Evolutionary conservation across 1,140 invertebrate species (phyloP).

Genomic region (Drosophila leontia): DNA sequence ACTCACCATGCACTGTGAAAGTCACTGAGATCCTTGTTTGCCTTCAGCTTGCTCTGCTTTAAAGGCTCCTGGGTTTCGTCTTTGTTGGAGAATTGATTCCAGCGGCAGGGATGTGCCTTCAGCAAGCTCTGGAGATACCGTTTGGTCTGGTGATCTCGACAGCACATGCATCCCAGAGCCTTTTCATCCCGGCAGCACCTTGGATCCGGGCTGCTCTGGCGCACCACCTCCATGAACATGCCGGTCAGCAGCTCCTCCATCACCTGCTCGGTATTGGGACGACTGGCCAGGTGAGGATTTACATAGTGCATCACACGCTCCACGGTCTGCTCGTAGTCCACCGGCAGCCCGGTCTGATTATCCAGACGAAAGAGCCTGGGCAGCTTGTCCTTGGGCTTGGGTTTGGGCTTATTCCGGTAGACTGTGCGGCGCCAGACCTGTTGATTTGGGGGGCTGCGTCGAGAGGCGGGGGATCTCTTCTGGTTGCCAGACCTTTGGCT

Average conservation of each 20-base stretch:
- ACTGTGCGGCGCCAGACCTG: constrained; percentile 46
- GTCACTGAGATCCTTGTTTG: constrained; percentile 14
- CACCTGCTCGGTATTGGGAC: constrained; percentile 13
- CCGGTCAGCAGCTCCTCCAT: constrained; percentile 36
- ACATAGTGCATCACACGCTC: constrained; percentile 63
- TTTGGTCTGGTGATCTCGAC: not conserved
- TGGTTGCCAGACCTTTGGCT: not conserved
- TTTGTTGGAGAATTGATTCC: not conserved
- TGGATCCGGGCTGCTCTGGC: not conserved
- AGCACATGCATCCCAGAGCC: not conserved
- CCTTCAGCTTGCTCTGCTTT: not conserved
- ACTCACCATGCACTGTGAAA: constrained; percentile 62
- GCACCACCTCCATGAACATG: constrained; percentile 2
- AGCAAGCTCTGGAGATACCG: constrained; percentile 8
- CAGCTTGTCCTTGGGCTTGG: constrained; percentile 17
- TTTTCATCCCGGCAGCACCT: not conserved
- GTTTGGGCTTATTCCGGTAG: constrained; percentile 34
- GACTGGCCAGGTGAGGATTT: constrained; percentile 36
- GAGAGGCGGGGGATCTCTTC: not conserved
- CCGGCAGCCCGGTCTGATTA: constrained; percentile 44
- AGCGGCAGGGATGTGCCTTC: not conserved
- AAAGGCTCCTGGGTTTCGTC: not conserved
- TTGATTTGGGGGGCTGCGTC: not conserved
- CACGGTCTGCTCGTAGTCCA: constrained; percentile 66
- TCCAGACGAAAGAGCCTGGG: constrained; percentile 59